A percentile compares a stretch with the other conserved stretches of the same genome.
phyloP scores from a whole-genome alignment of 2,888 invertebrate genomes.

The Sylvicola fuscatus region DNA sequence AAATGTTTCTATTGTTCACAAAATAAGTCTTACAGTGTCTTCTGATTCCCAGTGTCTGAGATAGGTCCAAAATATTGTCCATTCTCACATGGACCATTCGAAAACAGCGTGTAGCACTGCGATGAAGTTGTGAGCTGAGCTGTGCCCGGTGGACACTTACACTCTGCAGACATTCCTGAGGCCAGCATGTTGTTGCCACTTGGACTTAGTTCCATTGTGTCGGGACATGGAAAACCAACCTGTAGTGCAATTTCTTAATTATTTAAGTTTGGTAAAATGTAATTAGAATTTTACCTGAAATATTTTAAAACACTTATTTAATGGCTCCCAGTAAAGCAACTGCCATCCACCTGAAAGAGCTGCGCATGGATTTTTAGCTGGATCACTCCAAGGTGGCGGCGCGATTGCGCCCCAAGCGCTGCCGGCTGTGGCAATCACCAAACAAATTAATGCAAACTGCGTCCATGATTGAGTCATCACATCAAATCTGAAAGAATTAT shows the following conservation, averaged over 20 bases:
- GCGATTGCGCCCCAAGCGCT: constrained; percentile 29
- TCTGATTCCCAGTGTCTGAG: constrained; percentile 17
- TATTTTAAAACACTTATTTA: constrained; percentile 72
- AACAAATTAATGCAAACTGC: neutral
- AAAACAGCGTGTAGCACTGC: constrained; percentile 52
- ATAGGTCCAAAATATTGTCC: constrained; percentile 61
- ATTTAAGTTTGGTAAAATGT: neutral
- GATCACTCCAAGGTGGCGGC: constrained; percentile 74
- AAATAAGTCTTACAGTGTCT: constrained; percentile 5
- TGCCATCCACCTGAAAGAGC: constrained; percentile 66
- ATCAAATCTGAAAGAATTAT: no score
- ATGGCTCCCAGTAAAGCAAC: constrained; percentile 61
- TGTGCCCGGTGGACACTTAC: constrained; percentile 63
- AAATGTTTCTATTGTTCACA: neutral
- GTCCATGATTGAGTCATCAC: neutral
- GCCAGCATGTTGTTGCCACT: constrained; percentile 12
- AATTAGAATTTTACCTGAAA: constrained; percentile 39
- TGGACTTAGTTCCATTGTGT: constrained; percentile 65
- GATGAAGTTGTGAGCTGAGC: constrained; percentile 47
- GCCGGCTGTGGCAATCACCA: neutral
- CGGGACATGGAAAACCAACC: constrained; percentile 60
- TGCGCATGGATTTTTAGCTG: constrained; percentile 62
- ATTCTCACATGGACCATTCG: constrained; percentile 46
- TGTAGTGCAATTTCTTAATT: constrained; percentile 11
- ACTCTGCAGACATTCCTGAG: constrained; percentile 38